phyloP scores from a whole-genome alignment of 1,140 invertebrate genomes.

The Drosophila prosaltans region DNA sequence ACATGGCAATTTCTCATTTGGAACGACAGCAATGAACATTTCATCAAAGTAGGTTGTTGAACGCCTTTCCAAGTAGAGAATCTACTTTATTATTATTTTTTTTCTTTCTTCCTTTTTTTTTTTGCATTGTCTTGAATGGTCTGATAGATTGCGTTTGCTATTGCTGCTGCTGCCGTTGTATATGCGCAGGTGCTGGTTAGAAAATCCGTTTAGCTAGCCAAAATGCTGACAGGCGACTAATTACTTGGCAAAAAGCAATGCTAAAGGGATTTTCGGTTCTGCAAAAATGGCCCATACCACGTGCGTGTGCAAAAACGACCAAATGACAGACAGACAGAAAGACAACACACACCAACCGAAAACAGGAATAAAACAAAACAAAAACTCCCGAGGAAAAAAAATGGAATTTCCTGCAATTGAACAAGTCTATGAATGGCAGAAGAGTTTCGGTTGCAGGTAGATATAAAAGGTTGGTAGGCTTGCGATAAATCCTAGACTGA shows the following conservation, averaged over 20 bases:
- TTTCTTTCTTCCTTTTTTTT: not conserved
- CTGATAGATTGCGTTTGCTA: not conserved
- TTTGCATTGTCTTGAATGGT: conserved; percentile 2
- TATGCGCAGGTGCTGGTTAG: conserved; percentile 48
- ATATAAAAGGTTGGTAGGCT: not conserved
- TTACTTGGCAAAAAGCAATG: conserved; percentile 54
- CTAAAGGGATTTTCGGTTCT: conserved; percentile 44
- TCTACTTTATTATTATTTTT: conserved; percentile 8
- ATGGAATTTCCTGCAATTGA: conserved; percentile 11
- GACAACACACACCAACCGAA: conserved; percentile 7
- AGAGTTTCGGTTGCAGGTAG: conserved; percentile 34
- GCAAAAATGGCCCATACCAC: conserved; percentile 30
- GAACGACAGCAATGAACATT: conserved; percentile 32
- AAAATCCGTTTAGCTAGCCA: conserved; percentile 56
- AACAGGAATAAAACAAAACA: conserved; percentile 8
- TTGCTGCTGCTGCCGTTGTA: conserved; percentile 9
- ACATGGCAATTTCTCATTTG: conserved; percentile 55
- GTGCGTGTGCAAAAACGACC: conserved; percentile 30
- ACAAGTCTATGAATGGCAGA: conserved; percentile 6
- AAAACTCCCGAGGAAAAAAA: not conserved
- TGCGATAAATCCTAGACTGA: conserved; percentile 44
- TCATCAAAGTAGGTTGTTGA: conserved; percentile 63
- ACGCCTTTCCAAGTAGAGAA: conserved; percentile 41
- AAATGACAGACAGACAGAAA: not conserved
- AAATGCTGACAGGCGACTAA: conserved; percentile 62